These are phyloP conservation scores for Manis crassicaudata DNA, from an alignment of 2,797 vertebrate species.

Conservation along the genomic window DNA sequence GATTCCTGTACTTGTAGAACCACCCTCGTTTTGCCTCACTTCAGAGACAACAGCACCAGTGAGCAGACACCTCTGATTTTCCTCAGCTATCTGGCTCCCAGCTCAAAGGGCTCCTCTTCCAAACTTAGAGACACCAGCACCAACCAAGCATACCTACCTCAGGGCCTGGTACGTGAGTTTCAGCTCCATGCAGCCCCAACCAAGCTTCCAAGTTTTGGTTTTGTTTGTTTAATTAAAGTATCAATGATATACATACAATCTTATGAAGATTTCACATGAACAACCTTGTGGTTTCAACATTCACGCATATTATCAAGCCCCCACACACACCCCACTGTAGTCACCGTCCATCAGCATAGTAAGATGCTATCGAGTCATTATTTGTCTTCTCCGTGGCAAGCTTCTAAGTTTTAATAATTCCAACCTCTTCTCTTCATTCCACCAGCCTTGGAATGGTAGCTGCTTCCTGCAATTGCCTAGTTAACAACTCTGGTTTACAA, in stretches of 20 bases:
- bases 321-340: too few species aligned
- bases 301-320: too few species aligned
- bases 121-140: background rate
- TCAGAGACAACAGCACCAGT: background rate
- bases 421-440: background rate
- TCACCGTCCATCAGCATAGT: too few species aligned
- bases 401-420: background rate
- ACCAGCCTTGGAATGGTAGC: background rate
- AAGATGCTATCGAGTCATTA: too few species aligned
- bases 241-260: too few species aligned
- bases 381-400: background rate
- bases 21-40: background rate
- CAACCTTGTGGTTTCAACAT: too few species aligned
- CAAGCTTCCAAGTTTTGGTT: background rate
- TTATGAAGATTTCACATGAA: too few species aligned
- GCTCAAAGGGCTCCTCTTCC: background rate
- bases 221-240: too few species aligned
- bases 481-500: background rate
- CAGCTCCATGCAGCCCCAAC: background rate
- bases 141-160: background rate
- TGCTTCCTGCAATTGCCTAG: background rate
- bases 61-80: background rate
- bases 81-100: background rate
- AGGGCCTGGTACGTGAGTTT: background rate
- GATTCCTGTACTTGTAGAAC: background rate